Conservation (phyloP, 1,140 invertebrate genomes). For the Apis mellifera region DNA sequence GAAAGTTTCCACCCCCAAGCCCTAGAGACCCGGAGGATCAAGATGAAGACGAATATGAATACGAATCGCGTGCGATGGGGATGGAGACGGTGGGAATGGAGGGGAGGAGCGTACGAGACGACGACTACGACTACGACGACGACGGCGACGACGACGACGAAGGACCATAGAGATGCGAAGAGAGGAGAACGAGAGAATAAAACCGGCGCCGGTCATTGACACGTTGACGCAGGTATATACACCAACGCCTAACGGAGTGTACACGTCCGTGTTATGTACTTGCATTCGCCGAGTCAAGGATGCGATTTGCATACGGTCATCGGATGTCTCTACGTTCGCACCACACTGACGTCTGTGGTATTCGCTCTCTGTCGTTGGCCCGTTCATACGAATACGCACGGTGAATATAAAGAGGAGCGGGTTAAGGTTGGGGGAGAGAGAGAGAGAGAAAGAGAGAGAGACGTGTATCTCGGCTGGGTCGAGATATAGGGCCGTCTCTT, state of each 20-base stretch:
- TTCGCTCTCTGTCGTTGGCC: conserved; percentile 50
- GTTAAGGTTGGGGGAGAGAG: not conserved
- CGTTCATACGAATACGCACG: conserved; percentile 47
- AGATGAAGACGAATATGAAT: not conserved
- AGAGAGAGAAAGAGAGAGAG: not conserved
- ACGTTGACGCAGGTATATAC: conserved; percentile 54
- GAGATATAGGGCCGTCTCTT: not conserved
- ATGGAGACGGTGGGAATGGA: too few relatives aligned
- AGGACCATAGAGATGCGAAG: not conserved
- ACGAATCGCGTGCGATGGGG: not conserved
- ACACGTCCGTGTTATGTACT: conserved; percentile 57
- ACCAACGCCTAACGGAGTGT: conserved; percentile 55
- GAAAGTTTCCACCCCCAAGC: conserved; percentile 51
- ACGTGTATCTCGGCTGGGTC: not conserved
- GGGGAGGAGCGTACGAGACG: not conserved
- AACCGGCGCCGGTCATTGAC: conserved; percentile 52
- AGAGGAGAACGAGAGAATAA: not conserved
- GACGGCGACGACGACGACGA: not conserved
- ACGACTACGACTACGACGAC: not conserved
- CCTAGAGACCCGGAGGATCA: not conserved
- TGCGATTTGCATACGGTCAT: conserved; percentile 59
- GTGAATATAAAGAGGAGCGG: conserved; percentile 34
- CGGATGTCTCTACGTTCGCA: conserved; percentile 55
- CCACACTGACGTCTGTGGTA: conserved; percentile 48
- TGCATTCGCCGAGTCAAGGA: conserved; percentile 59